Evolutionary conservation across 2,113 vertebrate genomes (phyloP), one percentile per base, ranked within the genome.

Genomic region (Rhagologus leucostigma): DNA sequence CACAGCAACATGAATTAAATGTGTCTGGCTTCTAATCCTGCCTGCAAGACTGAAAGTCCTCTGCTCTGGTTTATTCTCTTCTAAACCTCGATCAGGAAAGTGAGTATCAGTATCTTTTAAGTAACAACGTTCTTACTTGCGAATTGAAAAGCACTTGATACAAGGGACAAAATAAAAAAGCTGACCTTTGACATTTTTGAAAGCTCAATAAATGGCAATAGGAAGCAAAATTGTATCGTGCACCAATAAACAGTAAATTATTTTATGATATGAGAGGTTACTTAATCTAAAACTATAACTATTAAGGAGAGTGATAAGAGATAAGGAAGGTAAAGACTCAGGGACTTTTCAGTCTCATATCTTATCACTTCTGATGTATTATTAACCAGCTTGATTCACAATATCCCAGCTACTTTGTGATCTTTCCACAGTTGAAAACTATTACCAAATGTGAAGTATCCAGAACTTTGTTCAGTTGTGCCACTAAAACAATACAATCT

Each of bases 281-380:
- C 89, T 98, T 95, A 95, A 97, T 97, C 89, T 93, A 84, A 93
- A 98, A 94, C 85, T 64, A 90, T 96, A 96, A 96, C 88, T 96
- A 96, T 97, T 97, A 97, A 93, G 74, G 53, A 96, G 69, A 92
- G 70, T 11, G 97, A 96, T 97, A 97, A 98, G 91, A 95, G 97
- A 97, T 98, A 97, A 97, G 89, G 75, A 92, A 96, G 91, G 92
- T 80, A 97, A 95, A 96, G 96, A 97, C 89, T 95, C 96, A 90
- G 96, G 96, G 95, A 97, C 97, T 97, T 97, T 97, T 97, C 87
- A 77, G 92, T 87, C 91, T 93, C 49, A 0, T 94, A 97, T 97
- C 96, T 97, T 97, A 98, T 96, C 97, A 55, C 13, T 74, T 55
- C 69, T 81, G 47, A 97, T 96, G 32, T 74, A 98, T 96, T 73